A percentile compares a stretch with the other conserved stretches of the same genome.
Conservation (phyloP, 2,797 vertebrate species). For the Eulemur rubriventer region DNA sequence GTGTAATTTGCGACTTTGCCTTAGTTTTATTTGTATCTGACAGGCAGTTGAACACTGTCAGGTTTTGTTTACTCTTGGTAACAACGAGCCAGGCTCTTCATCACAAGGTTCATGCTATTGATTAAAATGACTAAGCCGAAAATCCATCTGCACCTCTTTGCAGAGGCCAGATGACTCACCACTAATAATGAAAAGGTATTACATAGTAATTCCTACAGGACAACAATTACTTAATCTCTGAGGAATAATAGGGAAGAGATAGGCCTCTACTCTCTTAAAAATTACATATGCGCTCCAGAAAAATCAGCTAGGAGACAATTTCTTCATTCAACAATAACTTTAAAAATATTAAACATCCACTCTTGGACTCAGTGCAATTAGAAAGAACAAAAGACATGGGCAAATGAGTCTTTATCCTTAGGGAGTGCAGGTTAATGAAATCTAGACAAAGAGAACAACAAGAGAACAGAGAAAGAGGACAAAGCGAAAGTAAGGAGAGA, state of each 20-base stretch:
- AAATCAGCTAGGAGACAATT: not conserved
- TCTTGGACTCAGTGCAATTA: not conserved
- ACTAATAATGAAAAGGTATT: not conserved
- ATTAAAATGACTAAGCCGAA: conserved; percentile 67
- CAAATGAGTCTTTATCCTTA: not conserved
- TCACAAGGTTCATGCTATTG: conserved; percentile 46
- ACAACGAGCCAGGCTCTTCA: not conserved
- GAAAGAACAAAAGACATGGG: not conserved
- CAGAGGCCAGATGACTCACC: conserved; percentile 33
- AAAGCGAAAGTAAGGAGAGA: not conserved
- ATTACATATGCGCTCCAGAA: not conserved
- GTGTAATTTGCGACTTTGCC: not conserved
- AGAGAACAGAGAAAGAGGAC: not conserved
- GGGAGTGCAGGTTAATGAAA: not conserved
- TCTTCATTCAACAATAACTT: not conserved
- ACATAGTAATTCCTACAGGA: not conserved
- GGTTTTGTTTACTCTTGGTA: conserved; percentile 63
- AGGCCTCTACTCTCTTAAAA: not conserved
- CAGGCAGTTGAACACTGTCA: not conserved
- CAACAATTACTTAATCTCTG: not conserved
- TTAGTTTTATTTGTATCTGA: not conserved
- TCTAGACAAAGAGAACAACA: not conserved
- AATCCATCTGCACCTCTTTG: conserved; percentile 49
- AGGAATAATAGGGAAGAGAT: not conserved
- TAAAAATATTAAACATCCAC: not conserved